Evolutionary conservation across 2,888 invertebrate species (phyloP).

Genomic region (Biston betularia): DNA sequence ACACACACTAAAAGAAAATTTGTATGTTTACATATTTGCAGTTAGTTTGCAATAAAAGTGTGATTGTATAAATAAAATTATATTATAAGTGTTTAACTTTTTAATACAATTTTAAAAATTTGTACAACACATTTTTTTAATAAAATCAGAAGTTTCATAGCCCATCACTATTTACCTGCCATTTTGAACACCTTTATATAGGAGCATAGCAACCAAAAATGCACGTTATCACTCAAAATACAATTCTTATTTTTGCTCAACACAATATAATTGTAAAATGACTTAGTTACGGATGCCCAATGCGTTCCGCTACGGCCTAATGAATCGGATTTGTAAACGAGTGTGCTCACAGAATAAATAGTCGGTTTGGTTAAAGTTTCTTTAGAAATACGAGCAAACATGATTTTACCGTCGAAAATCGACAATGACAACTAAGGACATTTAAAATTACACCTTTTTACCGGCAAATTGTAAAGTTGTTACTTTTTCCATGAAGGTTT

Average conservation of each 20-base stretch:
- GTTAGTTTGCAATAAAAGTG: too few species aligned
- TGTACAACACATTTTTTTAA: neutral
- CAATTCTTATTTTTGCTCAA: conserved; percentile 26
- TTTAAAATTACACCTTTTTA: conserved; percentile 33
- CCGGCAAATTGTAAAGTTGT: conserved; percentile 45
- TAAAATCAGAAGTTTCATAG: neutral
- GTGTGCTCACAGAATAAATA: conserved; percentile 43
- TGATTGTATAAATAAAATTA: too few species aligned
- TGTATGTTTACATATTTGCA: too few species aligned
- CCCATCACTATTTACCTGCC: conserved; percentile 40
- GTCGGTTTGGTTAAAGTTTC: conserved; percentile 44
- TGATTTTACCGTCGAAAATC: conserved; percentile 49
- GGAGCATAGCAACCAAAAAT: conserved; percentile 25
- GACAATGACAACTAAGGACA: conserved; percentile 40
- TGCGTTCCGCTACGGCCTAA: conserved; percentile 65
- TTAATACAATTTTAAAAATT: too few species aligned
- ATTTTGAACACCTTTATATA: conserved; percentile 23
- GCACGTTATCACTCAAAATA: conserved; percentile 17
- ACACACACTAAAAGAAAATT: too few species aligned
- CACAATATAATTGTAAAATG: conserved; percentile 18
- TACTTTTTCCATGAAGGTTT: conserved; percentile 38
- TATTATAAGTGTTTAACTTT: too few species aligned
- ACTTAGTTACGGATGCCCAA: conserved; percentile 59
- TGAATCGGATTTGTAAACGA: conserved; percentile 68
- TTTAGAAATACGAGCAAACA: conserved; percentile 57